Percentiles rank a stretch among this genome's conserved stretches.
Conservation (phyloP, 1,140 invertebrate genomes). For the Pemphigus obesinymphae region DNA sequence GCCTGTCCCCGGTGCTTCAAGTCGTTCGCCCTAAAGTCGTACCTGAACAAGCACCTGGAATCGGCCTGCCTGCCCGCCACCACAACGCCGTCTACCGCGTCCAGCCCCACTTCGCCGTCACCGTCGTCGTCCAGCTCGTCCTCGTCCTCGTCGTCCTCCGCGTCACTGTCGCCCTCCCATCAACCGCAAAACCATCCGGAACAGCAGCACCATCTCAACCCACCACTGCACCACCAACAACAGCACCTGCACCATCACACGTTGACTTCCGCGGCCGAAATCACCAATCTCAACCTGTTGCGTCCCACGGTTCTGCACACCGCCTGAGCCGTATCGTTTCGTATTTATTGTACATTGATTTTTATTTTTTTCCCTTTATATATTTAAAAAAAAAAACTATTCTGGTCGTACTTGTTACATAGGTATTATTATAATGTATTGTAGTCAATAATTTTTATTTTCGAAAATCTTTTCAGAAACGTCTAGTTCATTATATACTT, state of each 20-base stretch:
- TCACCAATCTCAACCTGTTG: constrained; percentile 35
- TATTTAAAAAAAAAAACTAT: too few species aligned
- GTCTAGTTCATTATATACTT: constrained; percentile 5
- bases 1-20: constrained; percentile 85
- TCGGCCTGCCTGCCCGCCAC: constrained; percentile 72
- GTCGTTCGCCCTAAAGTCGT: constrained; percentile 92
- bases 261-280: not conserved
- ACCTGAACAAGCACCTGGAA: constrained; percentile 95
- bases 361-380: too few species aligned
- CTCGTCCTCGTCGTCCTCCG: constrained; percentile 50
- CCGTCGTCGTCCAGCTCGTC: not conserved
- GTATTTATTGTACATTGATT: too few species aligned
- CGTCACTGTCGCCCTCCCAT: not conserved
- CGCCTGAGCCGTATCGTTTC: not conserved
- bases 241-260: not conserved
- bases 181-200: too few species aligned
- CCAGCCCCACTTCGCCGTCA: not conserved
- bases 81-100: constrained; percentile 46
- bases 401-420: not conserved
- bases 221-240: not conserved
- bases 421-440: too few species aligned
- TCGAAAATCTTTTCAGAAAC: constrained; percentile 11
- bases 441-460: not conserved
- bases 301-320: constrained; percentile 35
- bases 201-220: constrained; percentile 39